These are phyloP conservation scores for Climacteris rufus DNA, from an alignment of 2,113 vertebrate species.

Conservation along the genomic window DNA sequence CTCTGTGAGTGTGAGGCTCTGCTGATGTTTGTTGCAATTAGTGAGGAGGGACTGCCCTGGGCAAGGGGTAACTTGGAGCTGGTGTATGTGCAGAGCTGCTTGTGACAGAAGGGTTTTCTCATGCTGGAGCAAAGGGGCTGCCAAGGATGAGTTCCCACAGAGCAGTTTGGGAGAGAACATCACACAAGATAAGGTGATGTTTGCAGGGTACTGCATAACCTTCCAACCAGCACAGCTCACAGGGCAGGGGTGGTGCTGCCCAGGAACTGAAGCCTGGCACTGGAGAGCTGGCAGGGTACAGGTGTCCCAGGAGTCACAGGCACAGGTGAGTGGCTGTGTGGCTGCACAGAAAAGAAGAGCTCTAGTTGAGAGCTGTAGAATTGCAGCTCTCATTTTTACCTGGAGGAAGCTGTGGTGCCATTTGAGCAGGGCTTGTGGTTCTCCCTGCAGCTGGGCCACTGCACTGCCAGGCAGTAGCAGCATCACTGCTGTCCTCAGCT, in stretches of 20 bases:
- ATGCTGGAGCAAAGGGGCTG: background rate
- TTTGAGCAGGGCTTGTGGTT: background rate
- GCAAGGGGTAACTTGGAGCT: background rate
- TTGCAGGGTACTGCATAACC: background rate
- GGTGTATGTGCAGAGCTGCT: background rate
- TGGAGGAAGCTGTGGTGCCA: background rate
- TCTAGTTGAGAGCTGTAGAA: background rate
- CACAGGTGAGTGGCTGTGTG: background rate
- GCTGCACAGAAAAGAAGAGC: background rate
- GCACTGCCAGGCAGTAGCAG: background rate
- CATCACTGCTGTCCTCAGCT: background rate
- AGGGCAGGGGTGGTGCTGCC: background rate
- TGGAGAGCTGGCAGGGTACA: background rate
- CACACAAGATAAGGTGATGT: accelerated
- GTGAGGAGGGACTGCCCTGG: background rate
- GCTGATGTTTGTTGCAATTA: background rate
- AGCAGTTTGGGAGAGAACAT: background rate
- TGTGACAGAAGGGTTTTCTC: background rate
- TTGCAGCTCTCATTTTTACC: background rate
- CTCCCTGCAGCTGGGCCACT: background rate
- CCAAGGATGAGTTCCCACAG: background rate
- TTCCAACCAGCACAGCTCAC: background rate
- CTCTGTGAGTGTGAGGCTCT: background rate
- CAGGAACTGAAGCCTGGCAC: background rate
- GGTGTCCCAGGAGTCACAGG: background rate